These are phyloP conservation scores for Pararge aegeria DNA, from an alignment of 1,140 invertebrate genomes.

Conservation along the genomic window DNA sequence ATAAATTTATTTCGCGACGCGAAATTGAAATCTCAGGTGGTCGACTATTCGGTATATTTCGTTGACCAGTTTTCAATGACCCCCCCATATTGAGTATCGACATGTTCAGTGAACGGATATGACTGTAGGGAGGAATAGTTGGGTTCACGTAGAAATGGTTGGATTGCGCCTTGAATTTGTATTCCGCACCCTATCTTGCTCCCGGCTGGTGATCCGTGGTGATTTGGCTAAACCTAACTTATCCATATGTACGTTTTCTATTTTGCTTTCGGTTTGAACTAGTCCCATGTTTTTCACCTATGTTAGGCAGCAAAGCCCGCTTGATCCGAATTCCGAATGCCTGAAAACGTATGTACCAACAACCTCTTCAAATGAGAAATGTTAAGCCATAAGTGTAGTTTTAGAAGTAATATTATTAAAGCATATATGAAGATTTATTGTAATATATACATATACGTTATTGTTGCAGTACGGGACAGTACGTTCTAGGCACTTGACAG, in stretches of 20 bases:
- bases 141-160: slow-evolving; percentile 35
- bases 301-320: not conserved
- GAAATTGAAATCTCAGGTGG: slow-evolving; percentile 72
- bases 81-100: slow-evolving; percentile 28
- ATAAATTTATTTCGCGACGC: slow-evolving; percentile 62
- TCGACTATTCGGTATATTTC: slow-evolving; percentile 25
- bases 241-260: slow-evolving; percentile 20
- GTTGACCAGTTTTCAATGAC: slow-evolving; percentile 34
- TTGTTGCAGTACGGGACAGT: too few species aligned
- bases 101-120: slow-evolving; percentile 17
- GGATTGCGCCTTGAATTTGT: slow-evolving; percentile 50
- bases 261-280: slow-evolving; percentile 1
- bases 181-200: slow-evolving; percentile 40
- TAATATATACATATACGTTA: too few species aligned
- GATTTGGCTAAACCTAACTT: slow-evolving; percentile 46
- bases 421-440: too few species aligned
- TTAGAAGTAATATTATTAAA: too few species aligned
- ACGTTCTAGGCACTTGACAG: too few species aligned
- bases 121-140: slow-evolving; percentile 23
- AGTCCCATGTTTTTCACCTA: not conserved
- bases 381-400: too few species aligned
- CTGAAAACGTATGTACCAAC: too few species aligned
- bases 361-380: too few species aligned
- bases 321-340: not conserved
- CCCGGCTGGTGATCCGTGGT: slow-evolving; percentile 39